Evolutionary conservation across 1,140 invertebrate genomes (phyloP), one percentile per base, ranked within the genome.

Genomic region (Dendroctonus valens): DNA sequence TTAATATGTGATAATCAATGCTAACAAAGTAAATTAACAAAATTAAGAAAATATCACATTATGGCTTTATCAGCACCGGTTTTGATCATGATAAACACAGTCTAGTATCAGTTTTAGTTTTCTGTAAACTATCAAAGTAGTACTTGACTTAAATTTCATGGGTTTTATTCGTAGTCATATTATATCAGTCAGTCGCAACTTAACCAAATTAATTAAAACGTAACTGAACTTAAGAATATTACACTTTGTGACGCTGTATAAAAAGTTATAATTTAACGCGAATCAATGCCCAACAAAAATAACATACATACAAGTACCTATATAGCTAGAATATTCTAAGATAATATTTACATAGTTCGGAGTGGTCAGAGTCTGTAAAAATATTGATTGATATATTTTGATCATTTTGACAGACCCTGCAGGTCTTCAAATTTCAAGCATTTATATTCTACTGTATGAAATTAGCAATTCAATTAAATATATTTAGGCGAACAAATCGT

Each of bases 31-130:
- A 74, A 75, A 75, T 69, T 67, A 74, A 76, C 72, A 71, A 76
- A 73, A 75, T 72, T 72, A 73, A 73, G 72, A 68, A 70, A 75
- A 72, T 74, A 75, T 74, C 74, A 75, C 74, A 75, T 73, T 74
- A 67, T 67, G 69, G 72, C 70, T 70, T 68, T 72, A 55, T 73
- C 72, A 74, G 74, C 74, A 75, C 73, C 74, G 65, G 72, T 75
- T 73, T 72, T 71, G 61, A 72, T 72, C 66, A 63, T 71, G 67
- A 70, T 70, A 68, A 49, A 57, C 38, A 64, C 37, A 49, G 61
- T 70, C 62, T 60, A 67, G 65, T 55, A 64, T 70, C 50, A 49
- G 40, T 59, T n/a, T 38, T 41, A 59, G 9, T 26, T 26, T 26
- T 3, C 1, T 26, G 26, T 26, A 26, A 26, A 26, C 26, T 26